Conservation (phyloP, 2,797 vertebrate species). For the Centroberyx gerrardi region DNA sequence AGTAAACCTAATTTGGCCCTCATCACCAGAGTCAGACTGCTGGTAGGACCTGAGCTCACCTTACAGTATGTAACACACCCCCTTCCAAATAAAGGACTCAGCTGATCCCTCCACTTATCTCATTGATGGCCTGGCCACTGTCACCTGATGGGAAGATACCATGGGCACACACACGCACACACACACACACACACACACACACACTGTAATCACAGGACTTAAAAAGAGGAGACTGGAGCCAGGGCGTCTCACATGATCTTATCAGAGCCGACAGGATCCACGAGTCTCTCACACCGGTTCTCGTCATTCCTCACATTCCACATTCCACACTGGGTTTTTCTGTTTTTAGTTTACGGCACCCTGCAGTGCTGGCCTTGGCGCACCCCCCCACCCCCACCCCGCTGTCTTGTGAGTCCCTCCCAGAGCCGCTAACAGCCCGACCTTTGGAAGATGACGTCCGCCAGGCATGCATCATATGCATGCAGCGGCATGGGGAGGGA, state of each 20-base stretch:
- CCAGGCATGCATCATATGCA: conserved; percentile 15
- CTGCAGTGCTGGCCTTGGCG: conserved; percentile 6
- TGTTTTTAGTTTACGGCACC: conserved; percentile 31
- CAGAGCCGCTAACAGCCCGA: conserved; percentile 62
- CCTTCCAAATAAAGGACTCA: conserved; percentile 53
- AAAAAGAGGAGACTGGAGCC: conserved; percentile 44
- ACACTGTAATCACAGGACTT: conserved; percentile 55
- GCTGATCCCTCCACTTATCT: conserved; percentile 53
- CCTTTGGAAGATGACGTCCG: conserved; percentile 50
- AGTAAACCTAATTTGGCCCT: neutral
- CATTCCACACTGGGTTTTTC: conserved; percentile 1
- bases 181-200: conserved; percentile 17
- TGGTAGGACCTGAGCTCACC: neutral
- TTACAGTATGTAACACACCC: conserved; percentile 6
- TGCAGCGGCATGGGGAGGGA: neutral
- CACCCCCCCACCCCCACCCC: neutral
- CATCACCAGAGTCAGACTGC: neutral
- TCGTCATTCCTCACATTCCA: conserved; percentile 79
- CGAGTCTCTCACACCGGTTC: conserved; percentile 66
- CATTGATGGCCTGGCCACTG: conserved; percentile 43
- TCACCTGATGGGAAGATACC: conserved; percentile 59
- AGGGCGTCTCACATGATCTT: conserved; percentile 69
- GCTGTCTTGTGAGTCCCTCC: conserved; percentile 57
- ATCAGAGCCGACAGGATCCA: conserved; percentile 73
- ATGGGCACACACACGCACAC: neutral